Conservation (phyloP, 2,888 invertebrate species). For the Cataglyphis altisquamis region DNA sequence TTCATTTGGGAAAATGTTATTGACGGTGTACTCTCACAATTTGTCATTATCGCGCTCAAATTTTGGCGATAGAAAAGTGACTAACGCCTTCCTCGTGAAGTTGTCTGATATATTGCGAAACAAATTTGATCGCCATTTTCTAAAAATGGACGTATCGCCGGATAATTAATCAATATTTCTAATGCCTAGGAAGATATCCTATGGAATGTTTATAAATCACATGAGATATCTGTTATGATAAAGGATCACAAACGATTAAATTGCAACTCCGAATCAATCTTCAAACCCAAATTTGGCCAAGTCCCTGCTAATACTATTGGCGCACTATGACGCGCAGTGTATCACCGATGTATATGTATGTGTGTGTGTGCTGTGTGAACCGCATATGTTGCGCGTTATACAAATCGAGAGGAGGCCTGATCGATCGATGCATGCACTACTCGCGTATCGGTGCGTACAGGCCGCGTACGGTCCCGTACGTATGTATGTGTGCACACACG, state of each 20-base stretch:
- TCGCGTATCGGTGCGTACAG: conserved; percentile 33
- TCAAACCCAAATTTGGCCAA: conserved; percentile 38
- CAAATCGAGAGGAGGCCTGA: conserved; percentile 61
- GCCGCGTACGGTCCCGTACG: conserved; percentile 29
- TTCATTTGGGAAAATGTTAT: too few relatives aligned
- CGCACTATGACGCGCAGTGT: conserved; percentile 22
- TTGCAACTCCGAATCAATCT: conserved; percentile 8
- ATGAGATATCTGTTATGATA: background rate
- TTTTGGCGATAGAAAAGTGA: background rate
- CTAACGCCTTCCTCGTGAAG: too few relatives aligned
- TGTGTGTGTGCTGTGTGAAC: background rate
- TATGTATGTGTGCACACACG: conserved; percentile 49
- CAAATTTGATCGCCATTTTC: background rate
- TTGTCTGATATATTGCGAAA: background rate
- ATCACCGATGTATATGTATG: background rate
- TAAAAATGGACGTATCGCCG: background rate
- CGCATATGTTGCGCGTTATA: conserved; percentile 58
- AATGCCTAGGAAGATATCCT: conserved; percentile 15
- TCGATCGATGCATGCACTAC: conserved; percentile 69
- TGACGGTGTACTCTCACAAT: background rate
- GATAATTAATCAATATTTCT: background rate
- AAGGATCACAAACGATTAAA: conserved; percentile 23
- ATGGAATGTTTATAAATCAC: conserved; percentile 3
- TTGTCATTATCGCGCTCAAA: conserved; percentile 17
- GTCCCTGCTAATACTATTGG: conserved; percentile 29